phyloP scores from a whole-genome alignment of 2,888 invertebrate genomes.

The Clivina fossor region DNA sequence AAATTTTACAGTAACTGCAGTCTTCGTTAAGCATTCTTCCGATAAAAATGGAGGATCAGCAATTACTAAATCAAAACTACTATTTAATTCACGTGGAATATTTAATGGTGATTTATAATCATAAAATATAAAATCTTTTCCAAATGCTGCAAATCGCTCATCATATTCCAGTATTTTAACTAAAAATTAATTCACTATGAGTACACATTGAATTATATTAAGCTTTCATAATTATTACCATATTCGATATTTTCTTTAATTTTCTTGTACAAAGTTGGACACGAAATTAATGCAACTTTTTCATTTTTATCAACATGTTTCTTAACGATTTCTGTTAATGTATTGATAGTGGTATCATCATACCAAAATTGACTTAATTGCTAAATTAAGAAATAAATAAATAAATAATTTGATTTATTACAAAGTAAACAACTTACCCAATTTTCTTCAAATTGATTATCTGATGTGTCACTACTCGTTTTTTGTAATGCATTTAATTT shows the following conservation, averaged over 20 bases:
- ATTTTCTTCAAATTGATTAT: slow-evolving; percentile 80
- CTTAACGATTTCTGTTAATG: slow-evolving; percentile 69
- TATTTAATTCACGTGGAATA: slow-evolving; percentile 61
- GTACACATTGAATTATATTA: slow-evolving; percentile 24
- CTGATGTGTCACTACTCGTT: slow-evolving; percentile 48
- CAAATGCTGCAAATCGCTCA: slow-evolving; percentile 75
- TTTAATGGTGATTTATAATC: slow-evolving; percentile 82
- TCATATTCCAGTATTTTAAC: slow-evolving; percentile 84
- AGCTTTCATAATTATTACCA: slow-evolving; percentile 32
- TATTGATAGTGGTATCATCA: slow-evolving; percentile 73
- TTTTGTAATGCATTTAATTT: slow-evolving; percentile 50
- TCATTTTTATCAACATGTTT: slow-evolving; percentile 58
- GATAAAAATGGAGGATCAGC: slow-evolving; percentile 96
- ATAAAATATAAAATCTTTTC: slow-evolving; percentile 78
- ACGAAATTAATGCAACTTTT: slow-evolving; percentile 81
- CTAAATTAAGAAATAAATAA: slow-evolving; percentile 56
- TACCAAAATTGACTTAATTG: slow-evolving; percentile 99
- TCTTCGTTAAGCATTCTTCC: slow-evolving; percentile 87
- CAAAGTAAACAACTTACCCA: slow-evolving; percentile 68
- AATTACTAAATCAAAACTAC: slow-evolving; percentile 78
- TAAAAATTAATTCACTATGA: slow-evolving; percentile 54
- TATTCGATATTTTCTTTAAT: slow-evolving; percentile 58
- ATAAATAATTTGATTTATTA: too few species aligned
- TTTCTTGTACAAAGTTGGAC: slow-evolving; percentile 80
- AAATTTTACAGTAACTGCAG: slow-evolving; percentile 73